Evolutionary conservation across 2,113 vertebrate species (phyloP).

Genomic region (Leucosticte australis): DNA sequence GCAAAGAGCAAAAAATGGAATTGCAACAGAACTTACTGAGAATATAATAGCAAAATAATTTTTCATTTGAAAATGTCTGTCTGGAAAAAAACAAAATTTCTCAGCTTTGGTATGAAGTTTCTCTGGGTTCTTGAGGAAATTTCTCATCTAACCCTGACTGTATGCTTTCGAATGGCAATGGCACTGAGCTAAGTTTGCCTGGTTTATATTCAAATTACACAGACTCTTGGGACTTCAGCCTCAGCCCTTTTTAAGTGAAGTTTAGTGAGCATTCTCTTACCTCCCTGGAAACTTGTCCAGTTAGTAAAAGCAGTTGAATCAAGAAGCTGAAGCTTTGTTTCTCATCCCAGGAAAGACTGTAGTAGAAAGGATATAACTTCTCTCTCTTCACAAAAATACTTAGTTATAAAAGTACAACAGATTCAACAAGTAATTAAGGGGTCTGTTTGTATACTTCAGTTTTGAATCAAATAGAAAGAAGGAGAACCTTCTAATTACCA

Average conservation of each 20-base stretch:
- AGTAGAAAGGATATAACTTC: neutral
- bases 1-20: neutral
- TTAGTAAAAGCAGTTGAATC: neutral
- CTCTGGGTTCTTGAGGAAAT: neutral
- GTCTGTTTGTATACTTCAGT: neutral
- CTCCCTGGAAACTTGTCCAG: neutral
- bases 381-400: neutral
- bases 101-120: neutral
- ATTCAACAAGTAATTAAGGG: neutral
- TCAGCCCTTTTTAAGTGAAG: neutral
- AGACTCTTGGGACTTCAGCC: neutral
- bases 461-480: neutral
- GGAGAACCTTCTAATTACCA: neutral
- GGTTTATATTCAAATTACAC: neutral
- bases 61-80: neutral
- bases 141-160: neutral
- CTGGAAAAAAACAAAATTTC: neutral
- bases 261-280: neutral
- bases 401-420: neutral
- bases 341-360: neutral
- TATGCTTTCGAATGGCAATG: neutral
- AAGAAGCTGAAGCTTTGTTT: neutral
- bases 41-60: neutral
- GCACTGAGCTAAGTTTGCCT: neutral
- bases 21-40: neutral